Evolutionary conservation across 2,113 vertebrate genomes (phyloP).

Genomic region (Petaurus breviceps): DNA sequence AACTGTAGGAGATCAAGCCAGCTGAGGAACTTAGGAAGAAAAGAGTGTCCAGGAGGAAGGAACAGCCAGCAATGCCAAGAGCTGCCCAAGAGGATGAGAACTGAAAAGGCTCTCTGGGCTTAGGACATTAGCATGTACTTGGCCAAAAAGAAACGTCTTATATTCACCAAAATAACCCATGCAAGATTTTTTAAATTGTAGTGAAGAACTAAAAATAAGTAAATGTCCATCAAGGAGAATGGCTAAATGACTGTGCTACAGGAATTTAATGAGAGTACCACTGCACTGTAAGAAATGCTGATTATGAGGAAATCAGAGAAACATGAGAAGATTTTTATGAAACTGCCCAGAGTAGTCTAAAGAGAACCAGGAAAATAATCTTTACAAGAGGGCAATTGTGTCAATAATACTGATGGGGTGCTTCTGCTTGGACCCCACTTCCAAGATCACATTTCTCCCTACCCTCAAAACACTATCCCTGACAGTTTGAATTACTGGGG

Average conservation of each 20-base stretch:
- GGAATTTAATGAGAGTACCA: background rate
- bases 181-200: background rate
- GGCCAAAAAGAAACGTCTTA: background rate
- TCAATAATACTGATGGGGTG: background rate
- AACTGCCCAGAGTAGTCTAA: background rate
- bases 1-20: background rate
- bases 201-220: background rate
- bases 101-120: background rate
- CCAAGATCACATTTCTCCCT: no score
- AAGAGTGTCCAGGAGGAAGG: background rate
- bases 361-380: background rate
- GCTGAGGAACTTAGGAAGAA: background rate
- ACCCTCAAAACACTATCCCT: no score
- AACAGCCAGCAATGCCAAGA: background rate
- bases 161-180: background rate
- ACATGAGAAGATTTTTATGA: background rate
- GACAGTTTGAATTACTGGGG: no score
- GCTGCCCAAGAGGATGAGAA: background rate
- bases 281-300: background rate
- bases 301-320: background rate
- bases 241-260: background rate
- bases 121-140: background rate
- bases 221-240: background rate
- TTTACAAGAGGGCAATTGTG: background rate
- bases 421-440: no score